Percentiles rank a stretch among this genome's conserved stretches.
These are phyloP conservation scores for Melanostoma mellinum DNA, from an alignment of 2,888 invertebrate genomes.

Conservation along the genomic window DNA sequence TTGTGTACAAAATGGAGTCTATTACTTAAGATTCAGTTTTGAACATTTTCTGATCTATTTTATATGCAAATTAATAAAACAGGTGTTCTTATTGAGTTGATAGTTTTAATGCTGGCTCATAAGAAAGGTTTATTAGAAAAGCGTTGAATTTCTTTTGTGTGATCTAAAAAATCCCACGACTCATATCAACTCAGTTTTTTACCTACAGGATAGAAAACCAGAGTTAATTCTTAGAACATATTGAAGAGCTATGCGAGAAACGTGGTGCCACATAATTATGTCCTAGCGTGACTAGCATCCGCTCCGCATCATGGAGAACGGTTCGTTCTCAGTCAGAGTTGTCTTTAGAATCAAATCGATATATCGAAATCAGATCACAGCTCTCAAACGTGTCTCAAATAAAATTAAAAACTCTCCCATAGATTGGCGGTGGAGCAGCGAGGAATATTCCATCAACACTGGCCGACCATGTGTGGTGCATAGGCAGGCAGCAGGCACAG, in stretches of 20 bases:
- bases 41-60: no score
- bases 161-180: no score
- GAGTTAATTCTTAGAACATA: constrained; percentile 7
- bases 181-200: no score
- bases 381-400: constrained; percentile 47
- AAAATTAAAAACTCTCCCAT: constrained; percentile 32
- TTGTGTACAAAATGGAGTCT: no score
- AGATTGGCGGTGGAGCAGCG: background rate
- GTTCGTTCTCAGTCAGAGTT: constrained; percentile 4
- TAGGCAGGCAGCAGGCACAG: background rate
- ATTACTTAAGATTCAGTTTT: no score
- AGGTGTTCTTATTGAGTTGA: no score
- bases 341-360: constrained; percentile 54
- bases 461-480: background rate
- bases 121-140: no score
- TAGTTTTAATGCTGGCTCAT: no score
- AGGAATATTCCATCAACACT: constrained; percentile 30
- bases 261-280: constrained; percentile 48
- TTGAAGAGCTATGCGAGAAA: constrained; percentile 33
- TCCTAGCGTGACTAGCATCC: constrained; percentile 51
- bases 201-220: background rate
- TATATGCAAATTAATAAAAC: no score
- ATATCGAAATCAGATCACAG: constrained; percentile 57
- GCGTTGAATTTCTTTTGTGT: no score
- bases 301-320: constrained; percentile 20